Conservation (phyloP, 1,140 invertebrate genomes). For the Hydropsyche tenuis region DNA sequence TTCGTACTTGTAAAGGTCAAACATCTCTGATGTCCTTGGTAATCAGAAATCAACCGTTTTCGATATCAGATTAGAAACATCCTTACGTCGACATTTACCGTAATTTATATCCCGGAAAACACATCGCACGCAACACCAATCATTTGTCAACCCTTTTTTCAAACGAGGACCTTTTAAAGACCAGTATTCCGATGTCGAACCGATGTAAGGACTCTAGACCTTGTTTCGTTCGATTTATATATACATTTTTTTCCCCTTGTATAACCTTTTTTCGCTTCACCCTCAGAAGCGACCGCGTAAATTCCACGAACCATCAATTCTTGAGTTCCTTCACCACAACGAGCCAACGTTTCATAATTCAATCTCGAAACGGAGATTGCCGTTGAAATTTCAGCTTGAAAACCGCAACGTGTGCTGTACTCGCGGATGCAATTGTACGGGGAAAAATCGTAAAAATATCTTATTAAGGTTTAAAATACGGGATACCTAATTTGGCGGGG, state of each 20-base stretch:
- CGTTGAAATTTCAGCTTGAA: no score
- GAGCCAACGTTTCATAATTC: no score
- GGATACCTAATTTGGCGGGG: no score
- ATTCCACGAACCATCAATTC: not conserved
- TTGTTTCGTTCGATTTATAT: not conserved
- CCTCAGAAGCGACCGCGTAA: constrained; percentile 12
- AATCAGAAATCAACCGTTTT: no score
- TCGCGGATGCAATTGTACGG: no score
- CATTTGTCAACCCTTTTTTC: constrained; percentile 32
- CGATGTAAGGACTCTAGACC: constrained; percentile 18
- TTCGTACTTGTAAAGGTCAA: no score
- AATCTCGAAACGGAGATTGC: no score
- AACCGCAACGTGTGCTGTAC: no score
- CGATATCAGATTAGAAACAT: not conserved
- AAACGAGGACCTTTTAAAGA: constrained; percentile 25
- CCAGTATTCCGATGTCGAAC: constrained; percentile 25
- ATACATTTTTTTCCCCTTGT: not conserved
- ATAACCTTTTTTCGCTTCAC: not conserved
- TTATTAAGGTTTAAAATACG: no score
- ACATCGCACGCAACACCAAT: not conserved
- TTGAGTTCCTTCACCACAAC: not conserved
- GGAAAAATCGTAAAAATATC: no score
- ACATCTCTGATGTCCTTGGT: no score
- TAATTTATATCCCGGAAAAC: constrained; percentile 27
- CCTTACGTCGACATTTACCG: constrained; percentile 5